Evolutionary conservation across 2,888 invertebrate species (phyloP).

Genomic region (Artemia sp.): DNA sequence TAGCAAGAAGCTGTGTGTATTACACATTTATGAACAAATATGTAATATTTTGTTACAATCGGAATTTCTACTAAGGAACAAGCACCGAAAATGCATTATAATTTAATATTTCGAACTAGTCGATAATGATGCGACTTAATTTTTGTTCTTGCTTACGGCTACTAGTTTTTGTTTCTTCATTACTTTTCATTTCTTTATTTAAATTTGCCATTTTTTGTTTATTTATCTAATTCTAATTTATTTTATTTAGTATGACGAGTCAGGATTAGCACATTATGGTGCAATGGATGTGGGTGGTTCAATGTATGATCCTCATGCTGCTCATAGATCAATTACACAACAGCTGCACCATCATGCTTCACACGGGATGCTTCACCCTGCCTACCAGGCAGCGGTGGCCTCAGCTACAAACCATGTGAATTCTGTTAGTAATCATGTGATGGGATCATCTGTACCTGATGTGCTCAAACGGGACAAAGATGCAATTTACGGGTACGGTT

Average conservation of each 20-base stretch:
- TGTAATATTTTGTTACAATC: too few species aligned
- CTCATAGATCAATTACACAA: slow-evolving; percentile 26
- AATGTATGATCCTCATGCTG: slow-evolving; percentile 59
- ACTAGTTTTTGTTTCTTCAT: too few species aligned
- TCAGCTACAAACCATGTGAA: slow-evolving; percentile 18
- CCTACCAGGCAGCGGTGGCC: slow-evolving; percentile 19
- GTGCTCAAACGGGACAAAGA: slow-evolving; percentile 36
- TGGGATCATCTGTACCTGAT: slow-evolving; percentile 29
- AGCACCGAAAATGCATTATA: too few species aligned
- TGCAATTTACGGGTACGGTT: slow-evolving; percentile 35
- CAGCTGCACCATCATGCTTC: slow-evolving; percentile 18
- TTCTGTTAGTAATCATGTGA: slow-evolving; percentile 27
- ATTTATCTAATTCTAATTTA: too few species aligned
- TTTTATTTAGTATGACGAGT: slow-evolving; percentile 59
- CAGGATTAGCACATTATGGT: slow-evolving; percentile 70
- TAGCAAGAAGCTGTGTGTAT: too few species aligned
- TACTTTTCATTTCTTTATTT: too few species aligned
- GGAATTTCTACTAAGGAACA: too few species aligned
- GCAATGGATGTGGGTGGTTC: slow-evolving; percentile 48
- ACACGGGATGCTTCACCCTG: slow-evolving; percentile 18
- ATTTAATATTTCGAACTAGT: too few species aligned
- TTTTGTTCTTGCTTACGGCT: too few species aligned
- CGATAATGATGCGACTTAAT: too few species aligned
- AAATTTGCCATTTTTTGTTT: too few species aligned
- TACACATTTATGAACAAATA: too few species aligned